These are phyloP conservation scores for Eubasilissa splendida DNA, from an alignment of 2,888 invertebrate species.

Conservation along the genomic window DNA sequence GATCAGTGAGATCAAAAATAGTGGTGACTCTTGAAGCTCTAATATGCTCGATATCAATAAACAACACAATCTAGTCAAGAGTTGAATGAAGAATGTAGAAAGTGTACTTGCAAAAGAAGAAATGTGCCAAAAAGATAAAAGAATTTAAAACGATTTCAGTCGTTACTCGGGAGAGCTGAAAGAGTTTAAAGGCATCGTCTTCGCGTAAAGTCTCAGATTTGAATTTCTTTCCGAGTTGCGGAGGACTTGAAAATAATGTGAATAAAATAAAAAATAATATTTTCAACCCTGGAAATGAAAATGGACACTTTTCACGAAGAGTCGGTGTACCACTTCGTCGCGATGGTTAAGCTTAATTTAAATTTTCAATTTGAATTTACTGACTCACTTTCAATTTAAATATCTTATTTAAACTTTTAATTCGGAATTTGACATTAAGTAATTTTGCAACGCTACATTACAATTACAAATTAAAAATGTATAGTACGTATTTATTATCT, in stretches of 20 bases:
- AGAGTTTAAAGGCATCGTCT: neutral
- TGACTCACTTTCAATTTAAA: constrained; percentile 25
- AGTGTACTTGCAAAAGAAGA: too few relatives aligned
- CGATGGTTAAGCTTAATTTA: constrained; percentile 1
- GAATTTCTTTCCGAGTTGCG: neutral
- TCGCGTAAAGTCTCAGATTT: neutral
- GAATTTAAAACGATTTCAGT: neutral
- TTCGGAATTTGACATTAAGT: neutral
- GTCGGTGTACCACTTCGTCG: neutral
- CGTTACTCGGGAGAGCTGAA: neutral
- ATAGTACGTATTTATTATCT: too few relatives aligned
- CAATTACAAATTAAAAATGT: too few relatives aligned
- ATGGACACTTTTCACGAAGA: neutral
- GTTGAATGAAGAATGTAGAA: too few relatives aligned
- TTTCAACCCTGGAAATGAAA: neutral
- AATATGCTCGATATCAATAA: too few relatives aligned
- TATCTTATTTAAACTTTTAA: constrained; percentile 22
- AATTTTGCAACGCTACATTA: neutral
- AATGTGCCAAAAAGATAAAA: too few relatives aligned
- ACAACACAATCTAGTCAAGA: too few relatives aligned
- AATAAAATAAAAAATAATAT: neutral
- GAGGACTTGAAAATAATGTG: neutral
- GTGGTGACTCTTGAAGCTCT: too few relatives aligned
- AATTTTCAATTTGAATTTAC: constrained; percentile 22
- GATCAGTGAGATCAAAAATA: too few relatives aligned